Evolutionary conservation across 1,140 invertebrate genomes (phyloP), one percentile per base, ranked within the genome.

Genomic region (Antheraea pernyi): DNA sequence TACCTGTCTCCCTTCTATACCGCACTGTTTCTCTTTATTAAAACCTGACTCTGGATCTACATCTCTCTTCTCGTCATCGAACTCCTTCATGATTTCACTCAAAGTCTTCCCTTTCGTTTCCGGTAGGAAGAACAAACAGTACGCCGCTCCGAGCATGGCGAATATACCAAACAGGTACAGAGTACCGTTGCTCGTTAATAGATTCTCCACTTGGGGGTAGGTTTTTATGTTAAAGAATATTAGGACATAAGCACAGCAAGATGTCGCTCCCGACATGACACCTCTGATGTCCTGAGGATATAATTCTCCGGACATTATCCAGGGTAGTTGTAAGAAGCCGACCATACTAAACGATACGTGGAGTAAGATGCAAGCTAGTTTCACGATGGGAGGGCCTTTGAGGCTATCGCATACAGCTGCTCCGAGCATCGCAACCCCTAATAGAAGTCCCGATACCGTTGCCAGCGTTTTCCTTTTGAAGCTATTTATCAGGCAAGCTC

Each of bases 71-170:
- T 91, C 91, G 0, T 89, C 85, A 64, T 93, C 93, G 65, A 96
- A 95, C 70, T 91, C 91, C 19, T 83, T 93, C 87, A 96, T 95
- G 42, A 98, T 97, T 82, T 98, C 96, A 19, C 95, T 94, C n/a
- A 97, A 88, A 53, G 94, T 95, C 76, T 95, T 96, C 8, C 95
- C 96, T 83, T 96, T 96, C 0, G 97, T 98, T 88, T 98, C 97
- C 0, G 97, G 97, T 0, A 98, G 90, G 77, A 96, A 94, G 11
- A 95, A 92, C 3, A 94, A 87, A 16, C 95, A 96, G 81, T 95
- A 97, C 0, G 95, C 76, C 0, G 95, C 93, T 0, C 96, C 95
- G 0, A 95, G 62, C 0, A 95, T 82, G 0, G 96, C 95, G 63
- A 96, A 94, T 0, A 92, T 93, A 3, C 95, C 93, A 83, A 98